Base-by-base conservation (phyloP, 2,113 vertebrate species). In the Urocitellus parryii region DNA sequence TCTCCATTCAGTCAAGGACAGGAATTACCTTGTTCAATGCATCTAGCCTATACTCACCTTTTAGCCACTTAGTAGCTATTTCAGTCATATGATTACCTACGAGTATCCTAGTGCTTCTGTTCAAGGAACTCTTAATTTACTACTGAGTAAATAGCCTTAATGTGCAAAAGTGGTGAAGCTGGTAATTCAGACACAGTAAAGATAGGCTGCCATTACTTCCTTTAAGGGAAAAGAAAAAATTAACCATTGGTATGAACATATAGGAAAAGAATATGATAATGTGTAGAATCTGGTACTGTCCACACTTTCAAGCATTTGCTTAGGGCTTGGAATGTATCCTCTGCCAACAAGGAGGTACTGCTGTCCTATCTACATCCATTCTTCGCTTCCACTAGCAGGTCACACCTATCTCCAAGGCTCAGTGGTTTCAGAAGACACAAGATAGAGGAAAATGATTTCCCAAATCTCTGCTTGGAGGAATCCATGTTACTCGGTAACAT, bases 1-100 rank as follows among this genome's bases (percentile, higher is more conserved):
- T 10, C 17, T 45, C 39, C 29, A 25, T 34, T 32, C 32, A 32
- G 17, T 29, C 6, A 13, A 45, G 14, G 25, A 42, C 24, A 39
- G 37, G 14, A 63, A 61, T 8, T 61, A 27, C 27, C 14, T 45
- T 34, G 20, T 68, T 1, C 42, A 22, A 10, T 16, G 6, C 4
- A 7, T 24, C 17, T 2, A 45, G 1, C 8, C 17, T 18, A 8
- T 6, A 22, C 2, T 4, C 17, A 13, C 7, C 22, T 24, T 42
- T 67, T 24, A 25, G 2, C 48, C 56, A 45, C 3, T 34, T 7
- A 48, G 29, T 13, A n/a, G 42, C 11, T 67, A 32, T 68, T 42
- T 68, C 20, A 12, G 29, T n/a, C 24, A 68, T 32, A 10, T 0
- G 10, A 51, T n/a, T n/a, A 16, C 65, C 65, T 68, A 7, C 22